These are phyloP conservation scores for Passer montanus DNA, from an alignment of 2,113 vertebrate species.

Conservation along the genomic window DNA sequence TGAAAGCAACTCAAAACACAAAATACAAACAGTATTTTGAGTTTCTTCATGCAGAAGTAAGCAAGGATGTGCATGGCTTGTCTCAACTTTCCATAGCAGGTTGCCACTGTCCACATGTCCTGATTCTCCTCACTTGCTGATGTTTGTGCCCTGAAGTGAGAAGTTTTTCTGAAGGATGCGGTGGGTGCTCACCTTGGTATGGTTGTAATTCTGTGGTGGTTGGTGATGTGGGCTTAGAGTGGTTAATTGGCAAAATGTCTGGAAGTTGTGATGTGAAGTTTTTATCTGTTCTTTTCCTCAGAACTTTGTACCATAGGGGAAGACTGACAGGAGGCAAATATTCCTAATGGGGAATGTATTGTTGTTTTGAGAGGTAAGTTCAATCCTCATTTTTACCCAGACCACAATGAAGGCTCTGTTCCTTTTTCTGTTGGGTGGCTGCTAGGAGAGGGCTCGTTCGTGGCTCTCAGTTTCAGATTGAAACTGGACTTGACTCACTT, in stretches of 20 bases:
- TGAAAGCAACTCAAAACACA: neutral
- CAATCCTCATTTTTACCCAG: neutral
- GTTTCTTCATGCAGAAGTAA: neutral
- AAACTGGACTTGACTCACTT: neutral
- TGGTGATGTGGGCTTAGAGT: neutral
- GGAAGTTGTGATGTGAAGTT: neutral
- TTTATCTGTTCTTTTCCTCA: neutral
- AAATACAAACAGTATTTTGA: neutral
- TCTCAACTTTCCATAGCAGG: accelerated
- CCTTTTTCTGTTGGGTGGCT: neutral
- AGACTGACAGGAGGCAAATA: neutral
- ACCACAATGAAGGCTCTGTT: neutral
- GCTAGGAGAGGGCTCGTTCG: neutral
- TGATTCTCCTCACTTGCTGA: neutral
- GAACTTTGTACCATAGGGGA: neutral
- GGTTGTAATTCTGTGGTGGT: neutral
- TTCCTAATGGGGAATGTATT: neutral
- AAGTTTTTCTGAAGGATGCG: neutral
- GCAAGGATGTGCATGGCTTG: neutral
- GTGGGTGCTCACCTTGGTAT: neutral
- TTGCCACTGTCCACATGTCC: neutral
- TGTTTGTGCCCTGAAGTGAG: neutral
- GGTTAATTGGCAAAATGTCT: neutral
- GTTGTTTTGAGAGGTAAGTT: neutral
- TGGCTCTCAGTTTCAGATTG: neutral